A percentile compares a stretch with the other conserved stretches of the same genome.
Evolutionary conservation across 2,888 invertebrate species (phyloP).

Genomic region (Dichetophora obliterata): DNA sequence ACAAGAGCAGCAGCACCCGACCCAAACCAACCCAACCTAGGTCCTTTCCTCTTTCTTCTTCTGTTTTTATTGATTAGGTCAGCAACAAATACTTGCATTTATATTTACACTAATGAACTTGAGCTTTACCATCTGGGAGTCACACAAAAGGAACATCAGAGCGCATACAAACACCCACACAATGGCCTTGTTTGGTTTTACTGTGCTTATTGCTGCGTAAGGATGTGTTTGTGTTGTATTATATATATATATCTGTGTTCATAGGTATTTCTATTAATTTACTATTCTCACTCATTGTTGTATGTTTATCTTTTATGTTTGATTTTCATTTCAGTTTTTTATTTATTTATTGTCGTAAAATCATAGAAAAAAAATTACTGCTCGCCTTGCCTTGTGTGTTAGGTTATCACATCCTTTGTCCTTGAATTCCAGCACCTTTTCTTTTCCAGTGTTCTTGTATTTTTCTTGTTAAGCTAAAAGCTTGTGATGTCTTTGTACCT

Average conservation of each 20-base stretch:
- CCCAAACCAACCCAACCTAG: not conserved
- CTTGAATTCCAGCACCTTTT: not conserved
- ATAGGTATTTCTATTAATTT: slow-evolving; percentile 18
- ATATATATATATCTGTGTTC: not conserved
- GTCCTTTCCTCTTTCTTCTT: not conserved
- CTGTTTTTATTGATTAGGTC: slow-evolving; percentile 24
- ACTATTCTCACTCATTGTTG: slow-evolving; percentile 18
- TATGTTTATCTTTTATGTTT: not conserved
- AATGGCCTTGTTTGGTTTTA: not conserved
- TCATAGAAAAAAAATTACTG: not conserved
- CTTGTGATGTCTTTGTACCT: not conserved
- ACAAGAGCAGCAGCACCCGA: not conserved
- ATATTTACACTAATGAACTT: slow-evolving; percentile 21
- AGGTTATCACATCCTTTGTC: not conserved
- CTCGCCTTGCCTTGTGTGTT: too few relatives aligned
- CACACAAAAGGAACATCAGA: too few relatives aligned
- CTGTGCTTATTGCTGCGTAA: not conserved
- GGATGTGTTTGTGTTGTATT: not conserved
- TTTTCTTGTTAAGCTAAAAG: not conserved
- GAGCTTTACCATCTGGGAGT: not conserved
- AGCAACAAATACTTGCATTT: slow-evolving; percentile 12
- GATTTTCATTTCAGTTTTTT: slow-evolving; percentile 8
- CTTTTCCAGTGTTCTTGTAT: not conserved
- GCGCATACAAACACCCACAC: not conserved
- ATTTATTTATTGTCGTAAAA: slow-evolving; percentile 11